Percentiles rank a stretch among this genome's conserved stretches.
phyloP scores from a whole-genome alignment of 92 coral and sea anemone species.

The Blastomussa wellsi region DNA sequence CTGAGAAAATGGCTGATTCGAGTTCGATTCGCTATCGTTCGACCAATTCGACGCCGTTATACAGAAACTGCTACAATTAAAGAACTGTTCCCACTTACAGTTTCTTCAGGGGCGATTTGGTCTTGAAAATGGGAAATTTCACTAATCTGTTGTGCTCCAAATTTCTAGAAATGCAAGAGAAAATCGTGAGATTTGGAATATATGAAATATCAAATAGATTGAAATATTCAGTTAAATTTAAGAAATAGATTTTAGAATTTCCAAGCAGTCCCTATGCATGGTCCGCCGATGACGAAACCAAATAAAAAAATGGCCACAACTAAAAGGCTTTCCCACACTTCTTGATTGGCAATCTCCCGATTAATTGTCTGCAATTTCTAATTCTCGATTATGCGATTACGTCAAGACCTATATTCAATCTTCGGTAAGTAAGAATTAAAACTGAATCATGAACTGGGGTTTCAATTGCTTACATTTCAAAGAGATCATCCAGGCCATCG shows the following conservation, averaged over 20 bases:
- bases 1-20: neutral
- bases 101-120: constrained; percentile 23
- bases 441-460: neutral
- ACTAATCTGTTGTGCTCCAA: constrained; percentile 49
- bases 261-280: neutral
- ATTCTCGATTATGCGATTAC: neutral
- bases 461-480: constrained; percentile 54
- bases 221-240: too few species aligned
- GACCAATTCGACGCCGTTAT: neutral
- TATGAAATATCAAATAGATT: neutral
- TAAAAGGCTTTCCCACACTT: neutral
- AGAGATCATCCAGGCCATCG: constrained; percentile 53
- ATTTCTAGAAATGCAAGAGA: constrained; percentile 27
- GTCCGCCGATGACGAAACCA: neutral
- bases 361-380: neutral
- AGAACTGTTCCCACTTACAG: constrained; percentile 51
- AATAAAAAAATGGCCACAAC: neutral
- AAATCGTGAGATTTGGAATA: neutral
- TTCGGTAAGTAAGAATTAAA: neutral
- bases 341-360: neutral
- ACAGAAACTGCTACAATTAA: neutral
- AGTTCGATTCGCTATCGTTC: neutral
- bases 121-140: constrained; percentile 70
- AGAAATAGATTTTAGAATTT: too few species aligned
- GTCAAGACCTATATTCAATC: neutral